Conservation (phyloP, 2,113 vertebrate genomes). For the Corydoras maculifer region DNA sequence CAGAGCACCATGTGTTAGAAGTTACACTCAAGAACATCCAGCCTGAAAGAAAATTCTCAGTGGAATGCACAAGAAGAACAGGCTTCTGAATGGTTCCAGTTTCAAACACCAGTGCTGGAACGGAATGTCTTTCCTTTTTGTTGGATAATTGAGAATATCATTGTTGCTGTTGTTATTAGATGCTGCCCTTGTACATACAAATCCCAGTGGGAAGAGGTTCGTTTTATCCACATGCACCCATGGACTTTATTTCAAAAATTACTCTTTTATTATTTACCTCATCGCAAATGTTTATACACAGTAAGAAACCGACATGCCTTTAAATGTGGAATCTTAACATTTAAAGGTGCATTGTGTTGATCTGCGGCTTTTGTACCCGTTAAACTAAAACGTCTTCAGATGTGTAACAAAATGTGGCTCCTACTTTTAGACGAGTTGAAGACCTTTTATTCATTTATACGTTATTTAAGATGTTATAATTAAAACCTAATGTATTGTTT, state of each 20-base stretch:
- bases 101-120: slow-evolving; percentile 32
- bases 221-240: slow-evolving; percentile 39
- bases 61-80: slow-evolving; percentile 1
- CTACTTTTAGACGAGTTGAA: too few species aligned
- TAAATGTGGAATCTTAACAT: too few species aligned
- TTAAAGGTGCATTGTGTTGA: too few species aligned
- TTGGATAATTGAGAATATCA: slow-evolving; percentile 23
- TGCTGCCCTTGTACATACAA: slow-evolving; percentile 43
- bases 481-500: background rate
- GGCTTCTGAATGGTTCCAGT: slow-evolving; percentile 19
- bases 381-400: too few species aligned
- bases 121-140: slow-evolving; percentile 6
- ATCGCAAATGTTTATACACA: background rate
- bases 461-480: background rate
- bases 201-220: slow-evolving; percentile 41
- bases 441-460: slow-evolving; percentile 11
- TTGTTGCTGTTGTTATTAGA: slow-evolving; percentile 40
- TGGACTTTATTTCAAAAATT: slow-evolving; percentile 49
- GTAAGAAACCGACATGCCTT: too few species aligned
- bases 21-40: background rate
- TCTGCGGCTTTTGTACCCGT: too few species aligned
- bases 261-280: slow-evolving; percentile 55
- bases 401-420: too few species aligned
- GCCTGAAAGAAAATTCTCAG: slow-evolving; percentile 5
- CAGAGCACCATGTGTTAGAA: slow-evolving; percentile 11